phyloP scores from a whole-genome alignment of 2,113 vertebrate genomes.

The Microtus richardsoni region DNA sequence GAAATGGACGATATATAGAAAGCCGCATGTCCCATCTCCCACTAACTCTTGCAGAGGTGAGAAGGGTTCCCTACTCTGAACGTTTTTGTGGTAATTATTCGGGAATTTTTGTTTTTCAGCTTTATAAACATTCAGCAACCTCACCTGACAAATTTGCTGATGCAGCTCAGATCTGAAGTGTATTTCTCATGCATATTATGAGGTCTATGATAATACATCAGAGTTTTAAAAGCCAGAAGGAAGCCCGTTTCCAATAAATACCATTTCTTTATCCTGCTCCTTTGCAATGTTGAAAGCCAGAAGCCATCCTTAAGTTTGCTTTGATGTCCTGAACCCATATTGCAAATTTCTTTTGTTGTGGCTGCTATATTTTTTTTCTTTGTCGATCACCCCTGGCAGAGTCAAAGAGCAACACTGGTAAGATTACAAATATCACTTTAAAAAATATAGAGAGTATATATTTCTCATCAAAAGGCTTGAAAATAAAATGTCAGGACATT shows the following conservation, averaged over 20 bases:
- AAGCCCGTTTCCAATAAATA: constrained; percentile 2
- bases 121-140: neutral
- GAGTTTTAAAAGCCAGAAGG: constrained; percentile 2
- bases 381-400: neutral
- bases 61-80: neutral
- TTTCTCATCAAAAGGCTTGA: neutral
- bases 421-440: neutral
- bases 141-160: constrained; percentile 2
- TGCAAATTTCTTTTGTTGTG: neutral
- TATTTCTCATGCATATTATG: constrained; percentile 23
- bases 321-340: constrained; percentile 19
- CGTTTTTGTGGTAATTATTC: neutral
- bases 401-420: neutral
- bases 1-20: neutral
- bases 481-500: neutral
- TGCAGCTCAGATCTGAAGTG: neutral
- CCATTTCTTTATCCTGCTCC: neutral
- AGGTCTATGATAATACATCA: neutral
- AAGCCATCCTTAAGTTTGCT: neutral
- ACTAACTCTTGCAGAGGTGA: neutral
- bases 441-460: neutral
- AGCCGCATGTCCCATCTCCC: neutral
- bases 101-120: neutral
- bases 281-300: neutral
- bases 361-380: neutral